phyloP scores from a whole-genome alignment of 2,888 invertebrate genomes.

The Chymomyza caudatula region DNA sequence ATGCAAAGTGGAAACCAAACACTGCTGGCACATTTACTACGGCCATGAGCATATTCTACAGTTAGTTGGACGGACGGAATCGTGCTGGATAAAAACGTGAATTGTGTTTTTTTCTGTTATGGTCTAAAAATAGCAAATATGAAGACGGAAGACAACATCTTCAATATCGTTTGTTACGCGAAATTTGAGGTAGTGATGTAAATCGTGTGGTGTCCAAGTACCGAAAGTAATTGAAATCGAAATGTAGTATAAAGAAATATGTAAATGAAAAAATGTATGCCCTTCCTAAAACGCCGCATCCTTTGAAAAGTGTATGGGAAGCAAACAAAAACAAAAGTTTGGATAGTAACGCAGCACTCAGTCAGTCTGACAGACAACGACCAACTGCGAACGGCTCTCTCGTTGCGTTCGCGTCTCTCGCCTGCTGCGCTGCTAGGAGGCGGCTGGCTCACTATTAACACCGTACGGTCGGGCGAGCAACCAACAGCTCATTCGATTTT shows the following conservation, averaged over 20 bases:
- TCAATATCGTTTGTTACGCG: background rate
- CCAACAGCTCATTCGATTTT: constrained; percentile 51
- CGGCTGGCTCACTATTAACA: background rate
- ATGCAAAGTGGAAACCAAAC: background rate
- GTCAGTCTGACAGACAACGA: constrained; percentile 19
- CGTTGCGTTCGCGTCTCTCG: constrained; percentile 10
- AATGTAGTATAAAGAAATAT: background rate
- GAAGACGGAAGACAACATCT: background rate
- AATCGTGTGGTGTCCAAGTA: background rate
- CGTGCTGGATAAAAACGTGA: constrained; percentile 4
- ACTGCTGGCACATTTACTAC: background rate
- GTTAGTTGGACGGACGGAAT: background rate
- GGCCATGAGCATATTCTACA: background rate
- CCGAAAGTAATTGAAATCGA: background rate
- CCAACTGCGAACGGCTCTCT: constrained; percentile 36
- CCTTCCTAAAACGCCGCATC: constrained; percentile 57
- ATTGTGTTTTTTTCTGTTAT: constrained; percentile 21
- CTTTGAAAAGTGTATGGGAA: constrained; percentile 49
- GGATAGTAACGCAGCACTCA: constrained; percentile 40
- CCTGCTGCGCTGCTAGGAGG: background rate
- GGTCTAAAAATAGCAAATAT: constrained; percentile 43
- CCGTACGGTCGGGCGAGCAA: constrained; percentile 1
- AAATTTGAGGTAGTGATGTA: background rate
- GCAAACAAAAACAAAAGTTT: constrained; percentile 60
- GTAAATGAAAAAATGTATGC: constrained; percentile 4